phyloP scores from a whole-genome alignment of 1,140 invertebrate genomes.

The Oryzaephilus surinamensis region DNA sequence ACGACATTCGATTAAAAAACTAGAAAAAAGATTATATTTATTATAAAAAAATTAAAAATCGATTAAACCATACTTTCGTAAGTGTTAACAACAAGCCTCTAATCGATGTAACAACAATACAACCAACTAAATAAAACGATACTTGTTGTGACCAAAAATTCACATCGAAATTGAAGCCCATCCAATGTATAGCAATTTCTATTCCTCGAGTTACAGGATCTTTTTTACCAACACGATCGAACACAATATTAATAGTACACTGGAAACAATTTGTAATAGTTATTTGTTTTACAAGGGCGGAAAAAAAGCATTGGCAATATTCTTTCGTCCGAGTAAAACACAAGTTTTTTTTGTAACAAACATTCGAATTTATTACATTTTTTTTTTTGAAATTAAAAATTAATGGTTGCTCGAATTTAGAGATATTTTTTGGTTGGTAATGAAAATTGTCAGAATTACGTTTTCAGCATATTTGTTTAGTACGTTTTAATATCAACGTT shows the following conservation, averaged over 20 bases:
- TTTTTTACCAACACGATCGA: conserved; percentile 96
- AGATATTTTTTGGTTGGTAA: too few species aligned
- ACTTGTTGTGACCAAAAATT: conserved; percentile 99
- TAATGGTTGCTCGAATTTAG: too few species aligned
- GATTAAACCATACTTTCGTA: conserved; percentile 68
- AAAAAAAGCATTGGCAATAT: too few species aligned
- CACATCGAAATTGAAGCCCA: conserved; percentile 93
- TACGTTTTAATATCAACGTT: too few species aligned
- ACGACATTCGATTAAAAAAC: conserved; percentile 99
- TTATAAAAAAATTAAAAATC: background rate
- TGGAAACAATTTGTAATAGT: conserved; percentile 38
- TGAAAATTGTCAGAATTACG: too few species aligned
- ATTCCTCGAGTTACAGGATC: conserved; percentile 96
- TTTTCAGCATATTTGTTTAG: too few species aligned
- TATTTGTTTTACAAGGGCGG: too few species aligned
- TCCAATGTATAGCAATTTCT: conserved; percentile 95
- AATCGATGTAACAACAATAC: conserved; percentile 97
- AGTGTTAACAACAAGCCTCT: conserved; percentile 90
- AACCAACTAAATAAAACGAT: conserved; percentile 93
- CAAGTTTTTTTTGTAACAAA: too few species aligned
- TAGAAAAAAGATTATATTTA: conserved; percentile 40
- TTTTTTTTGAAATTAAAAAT: too few species aligned
- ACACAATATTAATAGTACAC: conserved; percentile 97
- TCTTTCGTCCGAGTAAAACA: too few species aligned
- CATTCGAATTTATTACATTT: too few species aligned